These are phyloP conservation scores for Drosophila neonasuta DNA, from an alignment of 2,888 invertebrate genomes.

Conservation along the genomic window DNA sequence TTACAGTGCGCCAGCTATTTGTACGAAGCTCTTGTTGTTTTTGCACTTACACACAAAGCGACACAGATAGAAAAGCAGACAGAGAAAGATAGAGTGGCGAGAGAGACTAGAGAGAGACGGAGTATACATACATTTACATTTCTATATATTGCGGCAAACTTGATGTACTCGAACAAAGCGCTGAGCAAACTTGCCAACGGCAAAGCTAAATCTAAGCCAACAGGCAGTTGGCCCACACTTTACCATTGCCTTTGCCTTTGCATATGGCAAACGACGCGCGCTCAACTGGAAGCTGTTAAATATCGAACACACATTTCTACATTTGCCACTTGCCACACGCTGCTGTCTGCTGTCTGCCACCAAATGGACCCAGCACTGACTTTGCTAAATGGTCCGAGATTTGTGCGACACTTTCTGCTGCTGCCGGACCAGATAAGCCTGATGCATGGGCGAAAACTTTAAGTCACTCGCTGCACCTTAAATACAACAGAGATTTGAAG, in stretches of 20 bases:
- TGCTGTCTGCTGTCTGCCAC: slow-evolving; percentile 16
- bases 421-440: slow-evolving; percentile 64
- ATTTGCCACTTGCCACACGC: slow-evolving; percentile 23
- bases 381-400: slow-evolving; percentile 67
- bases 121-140: slow-evolving; percentile 36
- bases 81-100: not conserved
- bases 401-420: slow-evolving; percentile 63
- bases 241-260: slow-evolving; percentile 20
- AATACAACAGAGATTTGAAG: slow-evolving; percentile 18
- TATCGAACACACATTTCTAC: slow-evolving; percentile 64
- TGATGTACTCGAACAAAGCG: slow-evolving; percentile 55
- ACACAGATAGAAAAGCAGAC: not conserved
- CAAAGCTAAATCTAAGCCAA: slow-evolving; percentile 64
- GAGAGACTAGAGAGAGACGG: not conserved
- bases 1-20: slow-evolving; percentile 65
- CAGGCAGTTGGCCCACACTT: slow-evolving; percentile 56
- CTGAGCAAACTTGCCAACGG: slow-evolving; percentile 62
- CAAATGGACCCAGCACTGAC: slow-evolving; percentile 37
- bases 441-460: slow-evolving; percentile 58
- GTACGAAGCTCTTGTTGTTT: slow-evolving; percentile 47
- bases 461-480: slow-evolving; percentile 31
- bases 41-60: slow-evolving; percentile 17
- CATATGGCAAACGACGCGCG: slow-evolving; percentile 38
- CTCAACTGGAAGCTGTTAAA: slow-evolving; percentile 73
- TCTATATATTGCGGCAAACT: slow-evolving; percentile 38